phyloP scores from a whole-genome alignment of 2,888 invertebrate genomes.

The Noctua janthe region DNA sequence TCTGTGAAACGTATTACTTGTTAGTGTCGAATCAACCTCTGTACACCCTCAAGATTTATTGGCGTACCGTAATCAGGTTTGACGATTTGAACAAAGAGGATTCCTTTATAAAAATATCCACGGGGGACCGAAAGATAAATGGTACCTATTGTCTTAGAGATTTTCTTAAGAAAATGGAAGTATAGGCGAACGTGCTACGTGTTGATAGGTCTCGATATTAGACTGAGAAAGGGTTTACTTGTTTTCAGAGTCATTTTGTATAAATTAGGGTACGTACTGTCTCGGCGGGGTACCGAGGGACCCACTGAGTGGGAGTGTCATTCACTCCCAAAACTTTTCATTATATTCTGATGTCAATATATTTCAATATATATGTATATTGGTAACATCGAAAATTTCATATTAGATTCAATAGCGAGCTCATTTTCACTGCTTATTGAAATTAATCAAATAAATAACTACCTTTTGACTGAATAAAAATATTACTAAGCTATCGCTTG shows the following conservation, averaged over 20 bases:
- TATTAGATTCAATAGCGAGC: not conserved
- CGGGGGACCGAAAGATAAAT: constrained; percentile 29
- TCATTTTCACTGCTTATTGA: not conserved
- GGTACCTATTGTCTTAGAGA: constrained; percentile 33
- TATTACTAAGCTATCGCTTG: not conserved
- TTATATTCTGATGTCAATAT: not conserved
- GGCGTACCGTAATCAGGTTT: constrained; percentile 46
- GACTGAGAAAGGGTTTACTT: constrained; percentile 46
- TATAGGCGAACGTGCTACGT: constrained; percentile 17
- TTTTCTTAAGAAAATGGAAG: constrained; percentile 39
- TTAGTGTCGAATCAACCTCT: constrained; percentile 29
- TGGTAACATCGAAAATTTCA: not conserved
- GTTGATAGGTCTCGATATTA: constrained; percentile 38
- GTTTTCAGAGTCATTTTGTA: constrained; percentile 35
- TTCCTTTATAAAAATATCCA: constrained; percentile 42
- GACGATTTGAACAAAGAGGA: constrained; percentile 53
- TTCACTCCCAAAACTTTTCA: constrained; percentile 1
- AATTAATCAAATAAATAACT: constrained; percentile 1
- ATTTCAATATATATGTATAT: not conserved
- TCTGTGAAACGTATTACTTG: constrained; percentile 24
- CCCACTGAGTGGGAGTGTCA: not conserved
- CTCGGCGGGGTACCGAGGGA: constrained; percentile 3
- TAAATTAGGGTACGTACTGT: constrained; percentile 29
- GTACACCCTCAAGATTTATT: constrained; percentile 46
- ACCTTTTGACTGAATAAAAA: not conserved